Percentiles rank a stretch among this genome's conserved stretches.
Conservation (phyloP, 2,888 invertebrate species). For the Vandiemenella viatica region DNA sequence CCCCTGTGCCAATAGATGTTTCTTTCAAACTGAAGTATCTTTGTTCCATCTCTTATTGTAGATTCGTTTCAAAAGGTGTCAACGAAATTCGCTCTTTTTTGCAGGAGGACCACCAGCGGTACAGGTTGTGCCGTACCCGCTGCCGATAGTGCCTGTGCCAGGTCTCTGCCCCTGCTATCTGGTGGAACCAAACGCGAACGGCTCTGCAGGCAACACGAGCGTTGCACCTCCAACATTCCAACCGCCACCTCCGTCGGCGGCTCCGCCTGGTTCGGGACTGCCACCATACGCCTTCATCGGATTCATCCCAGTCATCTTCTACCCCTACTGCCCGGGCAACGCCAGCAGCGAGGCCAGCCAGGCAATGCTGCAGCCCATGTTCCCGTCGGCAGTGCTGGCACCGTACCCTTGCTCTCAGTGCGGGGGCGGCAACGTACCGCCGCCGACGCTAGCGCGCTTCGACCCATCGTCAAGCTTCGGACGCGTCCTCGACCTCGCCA, state of each 20-base stretch:
- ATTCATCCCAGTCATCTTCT: slow-evolving; percentile 53
- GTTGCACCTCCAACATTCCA: slow-evolving; percentile 6
- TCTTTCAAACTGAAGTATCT: no score
- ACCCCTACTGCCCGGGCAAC: slow-evolving; percentile 48
- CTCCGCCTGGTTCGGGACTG: slow-evolving; percentile 14
- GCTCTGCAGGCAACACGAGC: no score
- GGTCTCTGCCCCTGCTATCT: slow-evolving; percentile 47
- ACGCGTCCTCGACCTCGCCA: slow-evolving; percentile 21
- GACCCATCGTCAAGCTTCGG: slow-evolving; percentile 19
- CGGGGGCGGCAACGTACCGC: no score
- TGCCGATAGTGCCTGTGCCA: slow-evolving; percentile 45
- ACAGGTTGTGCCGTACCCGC: slow-evolving; percentile 39
- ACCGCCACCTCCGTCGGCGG: slow-evolving; percentile 19
- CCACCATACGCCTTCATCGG: slow-evolving; percentile 48
- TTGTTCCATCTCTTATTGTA: no score
- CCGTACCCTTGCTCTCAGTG: slow-evolving; percentile 47
- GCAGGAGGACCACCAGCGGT: no score
- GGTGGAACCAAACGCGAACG: slow-evolving; percentile 37
- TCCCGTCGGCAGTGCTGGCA: slow-evolving; percentile 43
- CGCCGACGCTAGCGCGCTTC: no score
- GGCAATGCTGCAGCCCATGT: slow-evolving; percentile 35
- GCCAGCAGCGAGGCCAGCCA: slow-evolving; percentile 18
- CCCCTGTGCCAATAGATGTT: no score
- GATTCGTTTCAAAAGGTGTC: no score
- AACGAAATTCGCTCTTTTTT: no score